Evolutionary conservation across 2,888 invertebrate genomes (phyloP).

Genomic region (Diloba caeruleocephala): DNA sequence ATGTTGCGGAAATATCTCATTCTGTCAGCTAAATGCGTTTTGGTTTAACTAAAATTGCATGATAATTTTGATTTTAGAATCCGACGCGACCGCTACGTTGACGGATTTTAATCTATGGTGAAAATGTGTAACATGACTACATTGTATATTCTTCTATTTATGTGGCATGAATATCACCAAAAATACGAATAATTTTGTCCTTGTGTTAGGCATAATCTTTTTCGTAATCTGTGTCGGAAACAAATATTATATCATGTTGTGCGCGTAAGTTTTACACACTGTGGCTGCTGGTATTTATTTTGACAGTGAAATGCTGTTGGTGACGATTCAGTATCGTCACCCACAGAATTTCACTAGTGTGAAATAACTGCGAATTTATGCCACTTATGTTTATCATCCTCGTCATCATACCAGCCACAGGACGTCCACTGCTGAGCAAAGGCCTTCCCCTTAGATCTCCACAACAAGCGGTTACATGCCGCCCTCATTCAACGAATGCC

Average conservation of each 20-base stretch:
- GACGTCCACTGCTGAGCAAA: no score
- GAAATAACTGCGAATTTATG: no score
- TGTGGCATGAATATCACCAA: conserved; percentile 49
- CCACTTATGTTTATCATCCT: no score
- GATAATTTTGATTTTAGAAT: conserved; percentile 84
- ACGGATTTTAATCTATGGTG: conserved; percentile 64
- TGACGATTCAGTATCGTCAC: conserved; percentile 12
- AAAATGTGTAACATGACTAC: conserved; percentile 40
- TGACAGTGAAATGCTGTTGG: conserved; percentile 14
- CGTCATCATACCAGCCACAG: no score
- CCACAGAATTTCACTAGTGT: no score
- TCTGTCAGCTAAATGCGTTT: conserved; percentile 83
- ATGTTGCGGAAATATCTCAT: conserved; percentile 75
- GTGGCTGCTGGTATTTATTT: conserved; percentile 9
- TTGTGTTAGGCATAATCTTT: conserved; percentile 32
- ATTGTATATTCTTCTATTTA: conserved; percentile 38
- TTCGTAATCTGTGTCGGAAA: conserved; percentile 27
- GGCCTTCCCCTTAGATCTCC: no score
- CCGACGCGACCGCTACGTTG: conserved; percentile 65
- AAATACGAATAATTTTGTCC: conserved; percentile 45
- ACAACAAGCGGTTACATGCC: no score
- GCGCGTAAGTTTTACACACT: conserved; percentile 19
- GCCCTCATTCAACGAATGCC: no score
- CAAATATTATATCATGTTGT: conserved; percentile 22
- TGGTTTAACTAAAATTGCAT: conserved; percentile 83